Evolutionary conservation across 2,797 vertebrate genomes (phyloP), one percentile per base, ranked within the genome.

Genomic region (Danio aesculapii): DNA sequence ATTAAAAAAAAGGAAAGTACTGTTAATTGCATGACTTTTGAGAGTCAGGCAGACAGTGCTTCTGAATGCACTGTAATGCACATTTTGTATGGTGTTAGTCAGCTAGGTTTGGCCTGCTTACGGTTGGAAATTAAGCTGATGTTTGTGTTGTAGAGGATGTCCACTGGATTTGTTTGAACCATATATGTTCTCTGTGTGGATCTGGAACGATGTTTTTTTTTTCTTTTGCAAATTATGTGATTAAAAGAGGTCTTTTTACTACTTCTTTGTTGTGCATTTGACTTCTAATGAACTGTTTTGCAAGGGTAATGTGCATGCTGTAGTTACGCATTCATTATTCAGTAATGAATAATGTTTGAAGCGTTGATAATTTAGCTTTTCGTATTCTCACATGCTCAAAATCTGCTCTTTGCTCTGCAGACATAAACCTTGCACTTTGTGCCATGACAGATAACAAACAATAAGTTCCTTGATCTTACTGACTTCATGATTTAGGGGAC

Each of bases 161-260:
- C 58, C 16, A 68, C 44, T 68, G 62, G 41, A 68, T 75, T 55
- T 68, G 79, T 64, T 39, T 52, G 43, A 67, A 69, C 39, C 17
- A 7, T 55, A 53, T 63, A 58, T 11, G 41, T 64, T 82, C 19
- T 74, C 55, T 79, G 76, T 83, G 75, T 66, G 75, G 58, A 78
- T 59, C 77, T 63, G 44, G 13, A 68, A 69, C 41, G 12, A 49
- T 53, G 41, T 67, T 55, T 73, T 13, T 61, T 14, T 77, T 83
- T 76, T 59, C 85, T 85, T 90, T 91, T 90, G 89, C 91, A 90
- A 89, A 88, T 86, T 50, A 88, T 91, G 89, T 91, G 85, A 93
- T 90, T 92, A 92, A 93, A 92, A 83, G 62, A 77, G 75, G 87
- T 87, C 75, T 74, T 91, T 91, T 88, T 88, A 85, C 83, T 88